These are phyloP conservation scores for Clepsis dumicolana DNA, from an alignment of 2,888 invertebrate species.

Conservation along the genomic window DNA sequence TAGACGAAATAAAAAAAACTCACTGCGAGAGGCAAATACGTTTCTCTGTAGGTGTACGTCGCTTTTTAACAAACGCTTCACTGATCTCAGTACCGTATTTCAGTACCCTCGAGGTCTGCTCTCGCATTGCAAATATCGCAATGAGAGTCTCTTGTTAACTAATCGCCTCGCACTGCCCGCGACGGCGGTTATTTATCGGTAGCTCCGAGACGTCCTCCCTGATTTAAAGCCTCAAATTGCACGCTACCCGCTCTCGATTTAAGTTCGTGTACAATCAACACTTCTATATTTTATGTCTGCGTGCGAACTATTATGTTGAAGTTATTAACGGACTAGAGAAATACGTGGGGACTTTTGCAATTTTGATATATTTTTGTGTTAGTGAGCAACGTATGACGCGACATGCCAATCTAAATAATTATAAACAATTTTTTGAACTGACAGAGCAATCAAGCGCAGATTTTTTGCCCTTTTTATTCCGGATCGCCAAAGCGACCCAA, in stretches of 20 bases:
- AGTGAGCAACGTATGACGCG: neutral
- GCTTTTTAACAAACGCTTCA: neutral
- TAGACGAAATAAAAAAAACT: too few relatives aligned
- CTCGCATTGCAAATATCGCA: constrained; percentile 44
- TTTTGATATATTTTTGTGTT: neutral
- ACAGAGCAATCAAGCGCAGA: constrained; percentile 36
- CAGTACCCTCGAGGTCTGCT: neutral
- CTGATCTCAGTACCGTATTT: neutral
- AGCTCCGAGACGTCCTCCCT: constrained; percentile 68
- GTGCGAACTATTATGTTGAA: constrained; percentile 45
- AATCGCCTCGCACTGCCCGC: constrained; percentile 67
- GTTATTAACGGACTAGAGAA: constrained; percentile 34
- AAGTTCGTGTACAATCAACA: constrained; percentile 65
- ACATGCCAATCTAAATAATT: neutral
- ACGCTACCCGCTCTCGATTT: constrained; percentile 67
- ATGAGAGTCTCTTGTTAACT: constrained; percentile 75
- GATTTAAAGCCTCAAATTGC: constrained; percentile 85
- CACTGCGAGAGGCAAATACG: too few relatives aligned
- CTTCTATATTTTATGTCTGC: constrained; percentile 50
- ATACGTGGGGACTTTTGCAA: constrained; percentile 1
- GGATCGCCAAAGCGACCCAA: constrained; percentile 59
- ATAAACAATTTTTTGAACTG: constrained; percentile 38
- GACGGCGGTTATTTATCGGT: constrained; percentile 79
- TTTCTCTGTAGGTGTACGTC: neutral
- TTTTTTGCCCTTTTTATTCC: constrained; percentile 49